Evolutionary conservation across 2,113 vertebrate species (phyloP).

Genomic region (Aix galericulata): DNA sequence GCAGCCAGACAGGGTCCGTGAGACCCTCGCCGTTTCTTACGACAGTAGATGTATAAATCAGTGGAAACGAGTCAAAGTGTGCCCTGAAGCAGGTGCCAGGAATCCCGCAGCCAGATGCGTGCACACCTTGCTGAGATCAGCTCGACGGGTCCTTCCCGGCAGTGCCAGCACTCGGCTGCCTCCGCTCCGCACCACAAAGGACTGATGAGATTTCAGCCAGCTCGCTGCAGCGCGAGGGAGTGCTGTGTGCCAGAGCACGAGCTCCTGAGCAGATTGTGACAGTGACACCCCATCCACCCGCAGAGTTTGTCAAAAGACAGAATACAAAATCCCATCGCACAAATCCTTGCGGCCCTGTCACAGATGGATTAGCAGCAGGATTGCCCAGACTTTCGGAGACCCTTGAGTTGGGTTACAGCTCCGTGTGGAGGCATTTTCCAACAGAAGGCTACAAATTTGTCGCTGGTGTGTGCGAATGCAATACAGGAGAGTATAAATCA

Average conservation of each 20-base stretch:
- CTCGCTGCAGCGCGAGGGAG: not conserved
- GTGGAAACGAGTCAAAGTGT: not conserved
- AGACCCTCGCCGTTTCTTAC: rapidly evolving
- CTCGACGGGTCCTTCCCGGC: not conserved
- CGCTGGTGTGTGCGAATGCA: not conserved
- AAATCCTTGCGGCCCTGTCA: not conserved
- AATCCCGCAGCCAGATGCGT: not conserved
- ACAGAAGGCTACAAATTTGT: not conserved
- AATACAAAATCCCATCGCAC: not conserved
- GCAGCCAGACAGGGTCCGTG: not conserved
- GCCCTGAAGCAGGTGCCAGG: not conserved
- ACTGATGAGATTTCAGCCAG: not conserved
- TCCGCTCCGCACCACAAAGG: not conserved
- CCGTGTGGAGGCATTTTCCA: not conserved
- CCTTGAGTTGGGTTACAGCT: not conserved
- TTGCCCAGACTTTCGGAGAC: not conserved
- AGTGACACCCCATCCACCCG: not conserved
- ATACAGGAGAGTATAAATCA: not conserved
- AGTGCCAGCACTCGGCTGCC: not conserved
- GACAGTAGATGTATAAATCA: not conserved
- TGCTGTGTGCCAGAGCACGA: not conserved
- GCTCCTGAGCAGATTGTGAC: not conserved
- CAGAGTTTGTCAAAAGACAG: not conserved
- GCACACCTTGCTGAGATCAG: not conserved
- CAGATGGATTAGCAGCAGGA: conserved; percentile 5